Evolutionary conservation across 2,797 vertebrate species (phyloP), one percentile per base, ranked within the genome.

Genomic region (Schizopygopsis malacanthus): DNA sequence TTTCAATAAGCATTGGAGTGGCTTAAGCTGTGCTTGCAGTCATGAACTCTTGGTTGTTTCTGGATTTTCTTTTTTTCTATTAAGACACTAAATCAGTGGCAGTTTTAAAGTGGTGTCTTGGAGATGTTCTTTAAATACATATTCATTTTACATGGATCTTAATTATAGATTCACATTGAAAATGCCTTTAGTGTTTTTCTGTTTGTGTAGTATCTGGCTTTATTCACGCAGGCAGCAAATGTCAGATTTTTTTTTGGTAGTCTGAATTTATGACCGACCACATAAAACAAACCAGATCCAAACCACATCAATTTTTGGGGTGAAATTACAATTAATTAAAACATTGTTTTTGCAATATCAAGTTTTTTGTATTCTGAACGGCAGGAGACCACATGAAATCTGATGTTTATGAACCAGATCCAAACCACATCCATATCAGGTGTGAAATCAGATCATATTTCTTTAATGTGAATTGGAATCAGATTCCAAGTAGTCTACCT

Each of bases 91-190:
- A 88, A 94, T 41, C 86, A 93, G 93, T 91, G 92, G 90, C 87
- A 89, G 91, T 91, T 88, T 79, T 84, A 83, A 88, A 91, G 89
- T 86, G 90, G 87, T 88, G n/a, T 47, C 92, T 83, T 90, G 59
- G n/a, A 91, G 90, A 91, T 87, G 85, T 87, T 75, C 80, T 75
- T 85, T 86, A 52, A 52, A 56, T 67, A 20, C 13, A 41, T 41
- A 65, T 39, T 25, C 18, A 9, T 61, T 50, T 45, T 20, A 25
- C 9, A 13, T 56, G 20, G 15, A 59, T 82, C 25, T 61, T 15
- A 63, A 7, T 63, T 73, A 25, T 73, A 61, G 41, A 45, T 61
- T 73, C 11, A 73, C 25, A 45, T 45, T 33, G 12, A 72, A 45
- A 82, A 39, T 54, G 45, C 47, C 5, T 12, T 52, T 56, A 3